Conservation (phyloP, 2,113 vertebrate species). For the Typhlomys cinereus region DNA sequence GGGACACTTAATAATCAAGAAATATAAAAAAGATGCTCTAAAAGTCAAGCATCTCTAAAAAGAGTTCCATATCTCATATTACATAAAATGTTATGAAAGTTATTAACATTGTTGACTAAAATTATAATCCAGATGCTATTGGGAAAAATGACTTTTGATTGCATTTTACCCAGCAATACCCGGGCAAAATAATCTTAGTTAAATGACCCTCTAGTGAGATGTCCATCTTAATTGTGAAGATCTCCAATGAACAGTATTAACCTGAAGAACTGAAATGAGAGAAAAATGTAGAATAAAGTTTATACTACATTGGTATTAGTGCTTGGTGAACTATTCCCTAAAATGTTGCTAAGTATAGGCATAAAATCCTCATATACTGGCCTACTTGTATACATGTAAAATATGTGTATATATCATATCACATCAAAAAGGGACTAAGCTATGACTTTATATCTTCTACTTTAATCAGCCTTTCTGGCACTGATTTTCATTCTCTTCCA, state of each 20-base stretch:
- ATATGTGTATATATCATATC: background rate
- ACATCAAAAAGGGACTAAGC: no score
- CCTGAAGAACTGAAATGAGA: background rate
- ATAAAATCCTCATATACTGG: background rate
- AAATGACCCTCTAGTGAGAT: background rate
- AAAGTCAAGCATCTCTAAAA: background rate
- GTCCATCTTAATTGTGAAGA: background rate
- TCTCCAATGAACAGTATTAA: background rate
- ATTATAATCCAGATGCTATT: background rate
- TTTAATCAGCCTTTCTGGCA: background rate
- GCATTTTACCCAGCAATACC: no score
- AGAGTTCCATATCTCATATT: background rate
- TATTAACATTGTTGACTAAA: background rate
- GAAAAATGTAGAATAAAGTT: background rate
- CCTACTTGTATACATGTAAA: background rate
- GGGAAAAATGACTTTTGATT: slow-evolving; percentile 22
- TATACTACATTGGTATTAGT: background rate
- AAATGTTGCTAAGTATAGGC: background rate
- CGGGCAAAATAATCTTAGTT: slow-evolving; percentile 22
- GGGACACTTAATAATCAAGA: background rate
- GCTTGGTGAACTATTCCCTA: background rate
- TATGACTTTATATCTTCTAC: background rate
- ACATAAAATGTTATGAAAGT: slow-evolving; percentile 12
- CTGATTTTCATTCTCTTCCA: background rate
- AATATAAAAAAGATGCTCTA: background rate